These are phyloP conservation scores for Dione juno DNA, from an alignment of 2,888 invertebrate species.

Conservation along the genomic window DNA sequence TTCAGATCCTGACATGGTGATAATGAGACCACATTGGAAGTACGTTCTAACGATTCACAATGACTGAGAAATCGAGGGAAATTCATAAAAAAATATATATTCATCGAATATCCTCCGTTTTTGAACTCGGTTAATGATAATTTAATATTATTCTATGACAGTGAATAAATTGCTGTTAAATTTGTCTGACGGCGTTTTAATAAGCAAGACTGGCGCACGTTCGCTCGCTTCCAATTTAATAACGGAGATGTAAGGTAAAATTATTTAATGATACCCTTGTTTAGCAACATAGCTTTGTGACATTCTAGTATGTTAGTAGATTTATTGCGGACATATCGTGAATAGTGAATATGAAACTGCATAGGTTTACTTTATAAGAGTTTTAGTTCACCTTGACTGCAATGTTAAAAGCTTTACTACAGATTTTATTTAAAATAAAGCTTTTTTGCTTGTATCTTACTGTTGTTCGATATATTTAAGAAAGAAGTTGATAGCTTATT, in stretches of 20 bases:
- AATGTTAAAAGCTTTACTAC: not conserved
- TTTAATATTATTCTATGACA: constrained; percentile 29
- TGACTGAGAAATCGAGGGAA: too few species aligned
- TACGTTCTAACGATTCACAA: too few species aligned
- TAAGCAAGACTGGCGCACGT: constrained; percentile 35
- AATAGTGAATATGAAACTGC: constrained; percentile 5
- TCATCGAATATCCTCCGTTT: too few species aligned
- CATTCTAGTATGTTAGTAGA: constrained; percentile 17
- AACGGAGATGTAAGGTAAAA: constrained; percentile 36
- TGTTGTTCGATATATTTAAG: too few species aligned
- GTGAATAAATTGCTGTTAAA: constrained; percentile 37
- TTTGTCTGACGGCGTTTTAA: constrained; percentile 34
- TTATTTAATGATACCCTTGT: constrained; percentile 39
- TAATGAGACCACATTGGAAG: too few species aligned
- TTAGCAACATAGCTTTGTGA: constrained; percentile 32
- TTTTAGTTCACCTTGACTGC: constrained; percentile 6
- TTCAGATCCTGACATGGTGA: too few species aligned
- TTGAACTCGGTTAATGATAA: constrained; percentile 3
- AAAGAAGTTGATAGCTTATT: too few species aligned
- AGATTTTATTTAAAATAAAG: not conserved
- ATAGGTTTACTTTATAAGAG: not conserved
- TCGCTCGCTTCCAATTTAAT: constrained; percentile 36
- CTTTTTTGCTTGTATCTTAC: too few species aligned
- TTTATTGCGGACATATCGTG: constrained; percentile 18
- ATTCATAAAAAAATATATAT: too few species aligned